Percentiles rank a stretch among this genome's conserved stretches.
Conservation (phyloP, 2,113 vertebrate species). For the Indicator indicator region DNA sequence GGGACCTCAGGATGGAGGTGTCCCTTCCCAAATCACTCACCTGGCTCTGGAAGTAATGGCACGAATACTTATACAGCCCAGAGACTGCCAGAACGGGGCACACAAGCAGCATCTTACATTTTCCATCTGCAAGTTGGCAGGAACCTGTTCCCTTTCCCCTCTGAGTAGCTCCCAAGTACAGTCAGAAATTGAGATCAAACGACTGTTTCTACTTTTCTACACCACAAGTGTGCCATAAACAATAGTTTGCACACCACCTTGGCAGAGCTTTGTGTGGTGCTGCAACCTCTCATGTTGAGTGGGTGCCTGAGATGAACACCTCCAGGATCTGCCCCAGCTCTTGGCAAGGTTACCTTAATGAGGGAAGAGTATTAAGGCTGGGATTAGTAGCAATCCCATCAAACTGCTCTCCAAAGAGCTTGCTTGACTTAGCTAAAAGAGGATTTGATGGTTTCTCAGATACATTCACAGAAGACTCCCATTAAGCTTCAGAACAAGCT, state of each 20-base stretch:
- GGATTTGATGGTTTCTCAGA: constrained; percentile 33
- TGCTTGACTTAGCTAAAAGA: neutral
- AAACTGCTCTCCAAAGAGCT: neutral
- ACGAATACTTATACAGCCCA: neutral
- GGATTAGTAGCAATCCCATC: neutral
- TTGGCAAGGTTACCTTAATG: neutral
- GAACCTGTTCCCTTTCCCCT: neutral
- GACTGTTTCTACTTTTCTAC: neutral
- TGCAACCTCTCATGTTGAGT: neutral
- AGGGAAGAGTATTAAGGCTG: neutral
- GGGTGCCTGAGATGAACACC: neutral
- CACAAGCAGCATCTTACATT: neutral
- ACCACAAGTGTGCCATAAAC: neutral
- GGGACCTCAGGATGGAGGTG: neutral
- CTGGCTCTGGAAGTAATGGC: neutral
- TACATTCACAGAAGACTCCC: neutral
- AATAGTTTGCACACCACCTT: neutral
- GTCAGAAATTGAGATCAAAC: neutral
- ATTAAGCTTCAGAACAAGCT: neutral
- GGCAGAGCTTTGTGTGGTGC: neutral
- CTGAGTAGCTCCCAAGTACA: neutral
- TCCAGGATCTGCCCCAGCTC: neutral
- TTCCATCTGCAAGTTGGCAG: neutral
- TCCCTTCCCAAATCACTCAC: neutral
- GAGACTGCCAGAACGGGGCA: neutral